phyloP scores from a whole-genome alignment of 2,113 vertebrate genomes.

The Ovibos moschatus region DNA sequence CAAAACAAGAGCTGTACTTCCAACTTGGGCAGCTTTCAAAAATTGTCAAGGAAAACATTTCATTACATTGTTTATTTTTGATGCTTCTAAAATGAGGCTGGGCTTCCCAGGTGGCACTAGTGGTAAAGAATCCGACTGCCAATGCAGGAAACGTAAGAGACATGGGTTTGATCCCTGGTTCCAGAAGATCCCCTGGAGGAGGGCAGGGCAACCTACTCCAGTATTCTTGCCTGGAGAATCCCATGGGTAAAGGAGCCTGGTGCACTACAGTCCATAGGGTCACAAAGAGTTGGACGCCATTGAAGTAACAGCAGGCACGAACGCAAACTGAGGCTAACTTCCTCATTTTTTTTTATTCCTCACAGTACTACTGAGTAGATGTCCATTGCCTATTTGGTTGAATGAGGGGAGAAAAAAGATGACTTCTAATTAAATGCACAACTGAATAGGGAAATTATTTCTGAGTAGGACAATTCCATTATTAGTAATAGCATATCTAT shows the following conservation, averaged over 20 bases:
- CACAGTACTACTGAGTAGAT: neutral
- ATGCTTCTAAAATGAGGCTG: neutral
- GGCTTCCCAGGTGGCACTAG: neutral
- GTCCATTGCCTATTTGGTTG: neutral
- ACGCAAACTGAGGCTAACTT: neutral
- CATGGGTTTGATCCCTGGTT: neutral
- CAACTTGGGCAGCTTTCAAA: slow-evolving; percentile 9
- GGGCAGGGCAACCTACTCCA: neutral
- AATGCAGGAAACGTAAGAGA: neutral
- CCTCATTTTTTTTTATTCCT: neutral
- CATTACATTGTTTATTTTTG: neutral
- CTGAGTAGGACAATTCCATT: slow-evolving; percentile 51
- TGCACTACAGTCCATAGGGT: neutral
- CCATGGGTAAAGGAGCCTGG: neutral
- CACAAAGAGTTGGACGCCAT: neutral
- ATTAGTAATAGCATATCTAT: slow-evolving; percentile 60
- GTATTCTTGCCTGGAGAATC: neutral
- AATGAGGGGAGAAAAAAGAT: neutral
- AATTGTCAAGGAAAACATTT: slow-evolving; percentile 19
- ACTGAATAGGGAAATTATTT: slow-evolving; percentile 34
- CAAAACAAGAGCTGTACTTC: neutral
- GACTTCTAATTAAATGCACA: slow-evolving; percentile 58
- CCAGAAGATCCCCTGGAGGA: neutral
- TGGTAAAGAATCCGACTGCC: neutral
- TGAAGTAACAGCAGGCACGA: neutral